Evolutionary conservation across 1,140 invertebrate genomes (phyloP).

Genomic region (Bathynomus jamesi): DNA sequence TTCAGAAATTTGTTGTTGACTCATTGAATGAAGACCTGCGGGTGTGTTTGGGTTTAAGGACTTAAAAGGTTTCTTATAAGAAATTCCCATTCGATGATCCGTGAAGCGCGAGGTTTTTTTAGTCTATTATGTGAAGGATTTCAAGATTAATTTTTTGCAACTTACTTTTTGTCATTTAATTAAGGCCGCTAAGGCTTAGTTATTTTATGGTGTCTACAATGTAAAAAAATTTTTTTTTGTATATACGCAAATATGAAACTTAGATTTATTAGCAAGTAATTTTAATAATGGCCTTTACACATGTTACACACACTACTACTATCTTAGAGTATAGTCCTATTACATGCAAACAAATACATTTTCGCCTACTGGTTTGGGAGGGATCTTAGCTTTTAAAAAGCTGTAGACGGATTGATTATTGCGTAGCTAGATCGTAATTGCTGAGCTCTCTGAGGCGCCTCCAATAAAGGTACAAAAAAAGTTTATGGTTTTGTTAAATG

Average conservation of each 20-base stretch:
- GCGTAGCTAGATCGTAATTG: background rate
- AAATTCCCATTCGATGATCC: background rate
- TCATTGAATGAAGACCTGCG: background rate
- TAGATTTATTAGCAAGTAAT: background rate
- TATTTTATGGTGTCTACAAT: background rate
- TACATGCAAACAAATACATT: background rate
- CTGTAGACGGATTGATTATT: background rate
- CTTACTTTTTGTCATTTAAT: background rate
- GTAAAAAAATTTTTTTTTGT: background rate
- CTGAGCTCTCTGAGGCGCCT: background rate
- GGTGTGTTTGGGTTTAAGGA: background rate
- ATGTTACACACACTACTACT: too few species aligned
- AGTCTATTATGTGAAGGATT: background rate
- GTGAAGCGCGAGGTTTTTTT: background rate
- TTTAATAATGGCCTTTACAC: background rate
- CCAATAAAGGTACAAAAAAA: background rate
- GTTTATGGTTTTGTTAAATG: background rate
- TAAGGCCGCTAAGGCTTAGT: background rate
- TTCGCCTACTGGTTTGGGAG: background rate
- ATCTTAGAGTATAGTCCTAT: too few species aligned
- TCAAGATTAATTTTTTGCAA: background rate
- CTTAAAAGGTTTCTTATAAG: background rate
- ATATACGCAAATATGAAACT: too few species aligned
- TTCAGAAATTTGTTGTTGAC: background rate
- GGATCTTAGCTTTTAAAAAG: too few species aligned